These are phyloP conservation scores for Chelmon rostratus DNA, from an alignment of 2,797 vertebrate genomes.

Conservation along the genomic window DNA sequence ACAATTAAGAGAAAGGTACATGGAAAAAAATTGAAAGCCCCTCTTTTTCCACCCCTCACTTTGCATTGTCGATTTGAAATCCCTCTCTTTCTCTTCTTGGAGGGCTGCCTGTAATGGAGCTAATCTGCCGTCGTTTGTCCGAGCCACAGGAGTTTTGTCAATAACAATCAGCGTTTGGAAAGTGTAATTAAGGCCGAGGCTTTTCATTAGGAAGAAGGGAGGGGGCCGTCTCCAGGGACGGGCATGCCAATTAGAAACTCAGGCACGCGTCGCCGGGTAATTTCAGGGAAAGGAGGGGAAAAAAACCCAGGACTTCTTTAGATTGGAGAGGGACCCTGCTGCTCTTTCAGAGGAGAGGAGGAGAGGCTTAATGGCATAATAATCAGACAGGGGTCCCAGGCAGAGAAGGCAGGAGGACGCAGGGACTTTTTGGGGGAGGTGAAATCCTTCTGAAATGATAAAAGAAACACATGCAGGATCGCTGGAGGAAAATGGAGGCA, in stretches of 20 bases:
- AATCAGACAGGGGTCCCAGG: slow-evolving; percentile 87
- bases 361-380: slow-evolving; percentile 90
- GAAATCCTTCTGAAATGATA: slow-evolving; percentile 75
- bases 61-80: slow-evolving; percentile 86
- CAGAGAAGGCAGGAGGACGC: slow-evolving; percentile 74
- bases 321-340: slow-evolving; percentile 90
- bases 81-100: slow-evolving; percentile 87
- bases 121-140: slow-evolving; percentile 92
- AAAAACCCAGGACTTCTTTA: slow-evolving; percentile 88
- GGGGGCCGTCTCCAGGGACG: slow-evolving; percentile 88
- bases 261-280: slow-evolving; percentile 91
- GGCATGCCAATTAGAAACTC: slow-evolving; percentile 91
- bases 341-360: slow-evolving; percentile 86
- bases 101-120: slow-evolving; percentile 91
- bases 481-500: slow-evolving; percentile 70
- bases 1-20: slow-evolving; percentile 87
- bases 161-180: slow-evolving; percentile 93
- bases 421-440: slow-evolving; percentile 77
- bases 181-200: slow-evolving; percentile 93
- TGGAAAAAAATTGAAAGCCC: slow-evolving; percentile 78
- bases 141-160: slow-evolving; percentile 93
- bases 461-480: slow-evolving; percentile 70
- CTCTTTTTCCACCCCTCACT: slow-evolving; percentile 71
- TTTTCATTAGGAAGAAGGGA: slow-evolving; percentile 91
- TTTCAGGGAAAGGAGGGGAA: slow-evolving; percentile 88